Evolutionary conservation across 2,113 vertebrate species (phyloP).

Genomic region (Pandion haliaetus): DNA sequence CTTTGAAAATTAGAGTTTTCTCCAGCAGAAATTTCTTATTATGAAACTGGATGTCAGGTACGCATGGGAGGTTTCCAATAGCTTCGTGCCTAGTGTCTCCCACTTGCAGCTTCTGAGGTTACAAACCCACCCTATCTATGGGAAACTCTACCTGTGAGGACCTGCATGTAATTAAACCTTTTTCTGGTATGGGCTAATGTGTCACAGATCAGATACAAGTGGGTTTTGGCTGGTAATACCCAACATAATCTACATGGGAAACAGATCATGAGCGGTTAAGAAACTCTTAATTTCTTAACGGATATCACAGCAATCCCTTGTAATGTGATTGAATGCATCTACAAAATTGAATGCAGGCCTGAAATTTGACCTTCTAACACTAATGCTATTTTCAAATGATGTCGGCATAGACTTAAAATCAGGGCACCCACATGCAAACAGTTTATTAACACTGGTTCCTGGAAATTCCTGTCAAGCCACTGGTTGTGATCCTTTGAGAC

Average conservation of each 20-base stretch:
- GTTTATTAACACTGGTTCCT: neutral
- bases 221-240: neutral
- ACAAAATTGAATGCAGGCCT: neutral
- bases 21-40: neutral
- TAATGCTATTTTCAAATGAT: neutral
- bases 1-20: neutral
- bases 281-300: neutral
- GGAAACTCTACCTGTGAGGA: neutral
- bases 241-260: neutral
- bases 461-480: neutral
- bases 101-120: neutral
- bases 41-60: neutral
- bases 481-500: neutral
- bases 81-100: neutral
- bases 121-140: neutral
- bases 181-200: neutral
- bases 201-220: neutral
- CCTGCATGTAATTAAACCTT: neutral
- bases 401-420: rapidly evolving
- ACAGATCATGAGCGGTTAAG: neutral
- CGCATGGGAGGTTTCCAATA: neutral
- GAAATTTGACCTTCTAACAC: neutral
- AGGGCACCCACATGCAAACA: neutral
- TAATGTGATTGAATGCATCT: neutral
- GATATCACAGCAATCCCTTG: neutral